Conservation (phyloP, 2,113 vertebrate genomes). For the Lophochroa leadbeateri region DNA sequence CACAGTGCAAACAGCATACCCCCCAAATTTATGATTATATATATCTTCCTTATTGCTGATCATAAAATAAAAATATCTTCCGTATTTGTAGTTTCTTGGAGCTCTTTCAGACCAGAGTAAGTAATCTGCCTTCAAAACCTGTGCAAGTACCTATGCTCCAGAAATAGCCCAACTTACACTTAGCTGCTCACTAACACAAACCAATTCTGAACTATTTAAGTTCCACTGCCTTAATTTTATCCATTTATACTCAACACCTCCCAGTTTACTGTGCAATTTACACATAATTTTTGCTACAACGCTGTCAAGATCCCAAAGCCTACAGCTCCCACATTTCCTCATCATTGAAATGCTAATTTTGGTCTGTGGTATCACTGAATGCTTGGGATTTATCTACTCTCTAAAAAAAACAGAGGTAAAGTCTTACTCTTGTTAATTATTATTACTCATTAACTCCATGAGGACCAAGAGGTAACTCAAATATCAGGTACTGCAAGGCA, state of each 20-base stretch:
- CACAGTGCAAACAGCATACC: accelerated
- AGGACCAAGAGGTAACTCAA: neutral
- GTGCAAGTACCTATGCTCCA: neutral
- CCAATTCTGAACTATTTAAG: neutral
- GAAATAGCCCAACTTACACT: neutral
- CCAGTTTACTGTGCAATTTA: neutral
- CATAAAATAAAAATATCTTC: neutral
- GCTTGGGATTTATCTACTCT: neutral
- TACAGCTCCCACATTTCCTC: neutral
- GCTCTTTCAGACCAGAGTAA: neutral
- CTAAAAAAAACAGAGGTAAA: neutral
- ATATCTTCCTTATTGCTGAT: neutral
- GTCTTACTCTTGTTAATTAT: neutral
- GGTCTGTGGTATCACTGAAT: neutral
- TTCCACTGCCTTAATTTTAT: neutral
- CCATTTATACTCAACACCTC: neutral
- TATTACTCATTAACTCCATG: neutral
- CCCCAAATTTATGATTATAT: neutral
- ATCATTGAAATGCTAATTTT: neutral
- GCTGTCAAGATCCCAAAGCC: neutral
- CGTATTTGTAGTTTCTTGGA: neutral
- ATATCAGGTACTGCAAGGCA: neutral
- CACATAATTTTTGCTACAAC: neutral
- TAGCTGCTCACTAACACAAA: neutral
- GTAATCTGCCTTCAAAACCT: neutral